phyloP scores from a whole-genome alignment of 2,113 vertebrate genomes.

The Rattus rattus region DNA sequence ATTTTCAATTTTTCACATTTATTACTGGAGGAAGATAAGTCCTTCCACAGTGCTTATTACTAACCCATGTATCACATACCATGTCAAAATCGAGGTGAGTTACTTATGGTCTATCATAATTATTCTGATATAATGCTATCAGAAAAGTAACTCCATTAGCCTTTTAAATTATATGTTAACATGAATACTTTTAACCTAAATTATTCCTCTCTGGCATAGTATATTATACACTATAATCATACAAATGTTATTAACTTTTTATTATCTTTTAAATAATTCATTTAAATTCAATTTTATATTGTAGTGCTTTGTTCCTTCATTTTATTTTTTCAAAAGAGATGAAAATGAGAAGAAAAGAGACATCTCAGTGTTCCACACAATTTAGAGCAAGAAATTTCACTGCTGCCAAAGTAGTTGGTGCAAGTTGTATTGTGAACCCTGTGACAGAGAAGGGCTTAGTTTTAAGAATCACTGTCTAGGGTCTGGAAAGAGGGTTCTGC shows the following conservation, averaged over 20 bases:
- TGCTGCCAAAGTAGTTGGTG: background rate
- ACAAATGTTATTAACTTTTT: conserved; percentile 45
- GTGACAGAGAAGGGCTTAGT: background rate
- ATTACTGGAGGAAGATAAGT: background rate
- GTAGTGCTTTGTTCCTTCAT: background rate
- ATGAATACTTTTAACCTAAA: conserved; percentile 27
- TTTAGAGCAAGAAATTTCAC: background rate
- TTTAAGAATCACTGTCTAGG: background rate
- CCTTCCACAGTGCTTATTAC: background rate
- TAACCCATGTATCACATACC: background rate
- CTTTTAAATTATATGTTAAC: background rate
- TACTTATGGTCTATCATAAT: background rate
- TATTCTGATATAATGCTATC: background rate
- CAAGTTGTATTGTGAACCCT: conserved; percentile 33
- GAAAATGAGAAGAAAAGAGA: conserved; percentile 20
- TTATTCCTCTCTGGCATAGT: background rate
- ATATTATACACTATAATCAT: background rate
- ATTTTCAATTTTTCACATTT: background rate
- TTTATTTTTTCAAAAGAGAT: background rate
- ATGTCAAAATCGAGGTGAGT: background rate
- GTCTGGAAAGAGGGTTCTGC: no score
- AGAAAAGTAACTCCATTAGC: background rate
- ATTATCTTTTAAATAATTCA: conserved; percentile 21
- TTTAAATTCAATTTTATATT: conserved; percentile 53
- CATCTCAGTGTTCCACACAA: background rate